These are phyloP conservation scores for Cosmorhoe ocellata DNA, from an alignment of 2,888 invertebrate species.

Conservation along the genomic window DNA sequence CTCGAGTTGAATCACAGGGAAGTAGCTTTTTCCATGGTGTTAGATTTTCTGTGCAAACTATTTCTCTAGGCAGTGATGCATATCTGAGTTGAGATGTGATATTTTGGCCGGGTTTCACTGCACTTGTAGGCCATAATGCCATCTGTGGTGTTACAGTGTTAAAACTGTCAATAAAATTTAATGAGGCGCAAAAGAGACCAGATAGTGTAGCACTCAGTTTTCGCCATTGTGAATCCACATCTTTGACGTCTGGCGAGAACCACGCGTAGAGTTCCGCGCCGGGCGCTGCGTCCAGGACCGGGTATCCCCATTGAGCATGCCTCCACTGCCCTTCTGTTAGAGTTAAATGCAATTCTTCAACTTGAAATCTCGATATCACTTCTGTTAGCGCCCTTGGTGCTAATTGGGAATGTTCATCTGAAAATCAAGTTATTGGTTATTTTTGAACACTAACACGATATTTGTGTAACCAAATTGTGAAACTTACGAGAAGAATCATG, in stretches of 20 bases:
- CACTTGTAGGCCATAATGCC: conserved; percentile 90
- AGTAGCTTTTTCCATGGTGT: conserved; percentile 99
- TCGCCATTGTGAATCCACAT: conserved; percentile 93
- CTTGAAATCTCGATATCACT: conserved; percentile 90
- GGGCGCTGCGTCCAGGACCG: conserved; percentile 93
- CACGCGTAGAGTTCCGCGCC: conserved; percentile 97
- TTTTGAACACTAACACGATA: too few relatives aligned
- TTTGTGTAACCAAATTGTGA: not conserved
- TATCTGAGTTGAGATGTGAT: conserved; percentile 86
- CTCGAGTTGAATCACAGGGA: conserved; percentile 95
- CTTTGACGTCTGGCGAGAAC: conserved; percentile 87
- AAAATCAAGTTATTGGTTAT: conserved; percentile 35
- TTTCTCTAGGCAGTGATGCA: conserved; percentile 96
- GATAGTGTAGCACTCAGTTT: conserved; percentile 94
- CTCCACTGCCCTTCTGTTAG: conserved; percentile 97
- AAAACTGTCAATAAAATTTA: conserved; percentile 94
- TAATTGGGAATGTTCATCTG: conserved; percentile 92
- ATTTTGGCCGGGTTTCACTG: conserved; percentile 71
- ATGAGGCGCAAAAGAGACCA: conserved; percentile 97
- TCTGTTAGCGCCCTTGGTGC: conserved; percentile 95
- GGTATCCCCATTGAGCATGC: conserved; percentile 97
- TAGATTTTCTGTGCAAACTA: conserved; percentile 98
- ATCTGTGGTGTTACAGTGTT: conserved; percentile 93
- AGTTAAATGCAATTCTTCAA: conserved; percentile 95
- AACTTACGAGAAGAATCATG: conserved; percentile 84